Conservation (phyloP, 35 echinoderm and acorn worm genomes). For the Apostichopus japonicus region DNA sequence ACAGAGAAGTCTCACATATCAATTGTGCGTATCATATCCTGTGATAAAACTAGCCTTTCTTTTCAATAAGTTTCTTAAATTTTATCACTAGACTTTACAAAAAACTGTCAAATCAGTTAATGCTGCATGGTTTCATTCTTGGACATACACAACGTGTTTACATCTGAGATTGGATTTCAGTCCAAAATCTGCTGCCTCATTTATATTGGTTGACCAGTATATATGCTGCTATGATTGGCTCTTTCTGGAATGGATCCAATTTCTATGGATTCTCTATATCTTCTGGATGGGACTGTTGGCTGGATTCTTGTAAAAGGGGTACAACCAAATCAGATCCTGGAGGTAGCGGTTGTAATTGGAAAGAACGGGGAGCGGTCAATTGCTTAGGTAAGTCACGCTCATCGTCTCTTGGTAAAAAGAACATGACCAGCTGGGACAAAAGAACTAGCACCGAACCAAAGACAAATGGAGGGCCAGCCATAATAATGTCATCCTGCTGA, state of each 20-base stretch:
- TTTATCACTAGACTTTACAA: too few species aligned
- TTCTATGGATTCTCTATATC: conserved; percentile 46
- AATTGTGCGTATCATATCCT: too few species aligned
- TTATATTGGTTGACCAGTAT: too few species aligned
- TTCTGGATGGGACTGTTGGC: background rate
- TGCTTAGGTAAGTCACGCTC: background rate
- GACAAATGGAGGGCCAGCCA: conserved; percentile 85
- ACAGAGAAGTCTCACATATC: too few species aligned
- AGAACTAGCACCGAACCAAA: conserved; percentile 85
- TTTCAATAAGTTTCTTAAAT: too few species aligned
- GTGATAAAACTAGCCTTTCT: too few species aligned
- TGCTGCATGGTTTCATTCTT: too few species aligned
- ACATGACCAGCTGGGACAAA: conserved; percentile 80
- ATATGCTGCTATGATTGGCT: background rate
- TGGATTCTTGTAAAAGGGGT: conserved; percentile 61
- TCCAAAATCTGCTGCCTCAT: too few species aligned
- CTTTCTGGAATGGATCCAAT: background rate
- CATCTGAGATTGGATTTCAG: too few species aligned
- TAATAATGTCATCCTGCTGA: conserved; percentile 42
- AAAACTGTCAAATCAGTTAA: too few species aligned
- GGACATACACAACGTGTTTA: too few species aligned
- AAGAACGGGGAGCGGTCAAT: conserved; percentile 21
- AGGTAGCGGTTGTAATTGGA: conserved; percentile 50
- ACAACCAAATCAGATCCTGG: conserved; percentile 44
- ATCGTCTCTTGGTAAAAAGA: conserved; percentile 76